These are phyloP conservation scores for Mesoligia furuncula DNA, from an alignment of 2,888 invertebrate genomes.

Conservation along the genomic window DNA sequence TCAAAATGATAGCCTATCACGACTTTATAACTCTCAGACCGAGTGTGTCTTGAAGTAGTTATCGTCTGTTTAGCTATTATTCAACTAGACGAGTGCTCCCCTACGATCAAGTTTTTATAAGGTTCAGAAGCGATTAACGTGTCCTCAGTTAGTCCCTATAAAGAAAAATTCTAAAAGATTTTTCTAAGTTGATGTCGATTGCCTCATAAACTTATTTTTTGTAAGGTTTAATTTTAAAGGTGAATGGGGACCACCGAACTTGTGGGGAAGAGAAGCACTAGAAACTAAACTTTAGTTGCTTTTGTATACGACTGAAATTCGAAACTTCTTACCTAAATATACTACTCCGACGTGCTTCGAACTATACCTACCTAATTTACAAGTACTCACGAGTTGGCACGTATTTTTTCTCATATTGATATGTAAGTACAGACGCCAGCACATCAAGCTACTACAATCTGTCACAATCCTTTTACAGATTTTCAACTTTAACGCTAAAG, in stretches of 20 bases:
- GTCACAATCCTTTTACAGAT: too few species aligned
- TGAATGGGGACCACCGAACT: neutral
- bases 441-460: too few species aligned
- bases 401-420: neutral
- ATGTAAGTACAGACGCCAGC: too few species aligned
- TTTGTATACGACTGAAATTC: neutral
- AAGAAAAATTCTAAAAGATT: neutral
- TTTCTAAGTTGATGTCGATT: neutral
- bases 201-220: too few species aligned
- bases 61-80: slow-evolving; percentile 5
- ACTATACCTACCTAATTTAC: neutral
- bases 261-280: neutral
- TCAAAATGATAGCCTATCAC: slow-evolving; percentile 4
- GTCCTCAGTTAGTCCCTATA: neutral
- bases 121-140: neutral
- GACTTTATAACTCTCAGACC: neutral
- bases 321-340: neutral
- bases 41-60: slow-evolving; percentile 4
- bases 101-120: slow-evolving; percentile 13
- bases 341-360: neutral
- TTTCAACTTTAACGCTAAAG: too few species aligned
- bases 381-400: slow-evolving; percentile 5
- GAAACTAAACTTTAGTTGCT: slow-evolving; percentile 3
- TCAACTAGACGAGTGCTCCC: slow-evolving; percentile 5
- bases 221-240: neutral